Evolutionary conservation across 2,888 invertebrate genomes (phyloP).

Genomic region (Thymelicus sylvestris): DNA sequence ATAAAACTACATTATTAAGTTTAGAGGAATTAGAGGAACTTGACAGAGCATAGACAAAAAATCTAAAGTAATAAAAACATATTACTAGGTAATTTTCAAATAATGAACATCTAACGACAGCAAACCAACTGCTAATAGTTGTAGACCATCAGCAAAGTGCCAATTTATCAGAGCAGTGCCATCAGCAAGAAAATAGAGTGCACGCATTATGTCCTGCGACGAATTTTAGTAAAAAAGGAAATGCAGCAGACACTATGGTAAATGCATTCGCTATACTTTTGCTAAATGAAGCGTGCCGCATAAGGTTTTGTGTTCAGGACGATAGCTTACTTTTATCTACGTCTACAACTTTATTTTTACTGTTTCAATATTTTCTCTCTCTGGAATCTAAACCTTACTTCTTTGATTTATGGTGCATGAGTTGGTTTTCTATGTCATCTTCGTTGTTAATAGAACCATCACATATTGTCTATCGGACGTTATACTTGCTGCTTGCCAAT

Average conservation of each 20-base stretch:
- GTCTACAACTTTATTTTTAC: conserved; percentile 50
- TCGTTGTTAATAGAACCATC: conserved; percentile 50
- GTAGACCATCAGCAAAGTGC: conserved; percentile 46
- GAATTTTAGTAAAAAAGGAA: conserved; percentile 66
- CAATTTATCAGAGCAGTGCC: conserved; percentile 55
- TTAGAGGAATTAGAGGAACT: too few relatives aligned
- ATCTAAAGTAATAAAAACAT: neutral
- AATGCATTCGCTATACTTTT: conserved; percentile 81
- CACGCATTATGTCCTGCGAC: conserved; percentile 54
- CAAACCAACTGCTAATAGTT: conserved; percentile 34
- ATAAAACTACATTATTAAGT: too few relatives aligned
- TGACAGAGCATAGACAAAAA: conserved; percentile 13
- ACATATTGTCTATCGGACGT: conserved; percentile 66
- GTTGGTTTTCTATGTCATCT: conserved; percentile 42
- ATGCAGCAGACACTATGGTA: conserved; percentile 60
- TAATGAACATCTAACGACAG: conserved; percentile 31
- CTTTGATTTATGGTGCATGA: neutral
- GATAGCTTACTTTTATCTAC: conserved; percentile 61
- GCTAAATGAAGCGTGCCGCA: conserved; percentile 81
- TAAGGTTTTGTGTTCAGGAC: conserved; percentile 62
- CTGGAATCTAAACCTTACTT: conserved; percentile 48
- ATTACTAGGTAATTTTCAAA: conserved; percentile 8
- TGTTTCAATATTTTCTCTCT: conserved; percentile 13
- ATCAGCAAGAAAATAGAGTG: conserved; percentile 54
- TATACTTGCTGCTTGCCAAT: conserved; percentile 63